These are phyloP conservation scores for Globicephala melas DNA, from an alignment of 2,113 vertebrate genomes.

Conservation along the genomic window DNA sequence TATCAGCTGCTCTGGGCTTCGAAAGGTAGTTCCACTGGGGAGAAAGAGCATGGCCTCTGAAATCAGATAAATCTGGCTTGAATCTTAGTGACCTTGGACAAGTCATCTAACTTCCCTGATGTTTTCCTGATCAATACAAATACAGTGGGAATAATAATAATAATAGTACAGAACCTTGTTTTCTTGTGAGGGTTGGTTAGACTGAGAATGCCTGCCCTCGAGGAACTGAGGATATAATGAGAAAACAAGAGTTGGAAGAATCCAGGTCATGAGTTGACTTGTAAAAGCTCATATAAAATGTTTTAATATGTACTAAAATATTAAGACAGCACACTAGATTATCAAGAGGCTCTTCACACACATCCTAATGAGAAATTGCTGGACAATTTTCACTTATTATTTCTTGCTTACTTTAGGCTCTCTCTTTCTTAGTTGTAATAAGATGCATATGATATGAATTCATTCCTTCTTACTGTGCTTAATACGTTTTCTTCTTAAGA, in stretches of 20 bases:
- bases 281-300: constrained; percentile 4
- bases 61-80: not conserved
- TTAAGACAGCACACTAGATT: not conserved
- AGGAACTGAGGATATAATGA: not conserved
- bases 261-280: not conserved
- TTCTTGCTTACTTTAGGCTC: not conserved
- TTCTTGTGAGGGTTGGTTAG: not conserved
- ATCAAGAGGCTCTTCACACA: not conserved
- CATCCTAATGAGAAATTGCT: not conserved
- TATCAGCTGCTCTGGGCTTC: not conserved
- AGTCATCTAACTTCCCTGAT: not conserved
- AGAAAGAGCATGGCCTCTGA: not conserved
- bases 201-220: not conserved
- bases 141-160: not conserved
- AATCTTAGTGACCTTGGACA: constrained; percentile 50
- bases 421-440: not conserved
- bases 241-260: not conserved
- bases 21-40: not conserved
- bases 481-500: not conserved
- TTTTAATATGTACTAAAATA: not conserved
- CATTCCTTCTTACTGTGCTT: not conserved
- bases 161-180: not conserved
- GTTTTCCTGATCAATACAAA: not conserved
- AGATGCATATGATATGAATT: not conserved
- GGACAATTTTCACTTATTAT: not conserved